phyloP scores from a whole-genome alignment of 1,140 invertebrate species.

The Plectrocnemia conspersa region DNA sequence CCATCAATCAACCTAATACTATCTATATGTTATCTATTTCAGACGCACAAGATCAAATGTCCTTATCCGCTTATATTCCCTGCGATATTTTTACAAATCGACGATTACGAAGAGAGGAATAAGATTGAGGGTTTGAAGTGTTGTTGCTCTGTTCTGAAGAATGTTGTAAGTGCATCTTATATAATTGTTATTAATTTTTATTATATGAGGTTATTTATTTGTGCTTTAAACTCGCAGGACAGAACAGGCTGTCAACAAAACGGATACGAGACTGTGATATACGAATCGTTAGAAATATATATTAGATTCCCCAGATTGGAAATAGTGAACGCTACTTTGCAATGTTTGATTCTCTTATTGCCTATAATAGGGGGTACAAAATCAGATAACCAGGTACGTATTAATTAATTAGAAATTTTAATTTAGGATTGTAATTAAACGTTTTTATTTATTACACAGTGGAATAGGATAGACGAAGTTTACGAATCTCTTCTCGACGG shows the following conservation, averaged over 20 bases:
- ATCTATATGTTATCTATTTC: slow-evolving; percentile 8
- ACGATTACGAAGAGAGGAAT: slow-evolving; percentile 29
- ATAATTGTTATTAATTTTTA: neutral
- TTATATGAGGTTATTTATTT: neutral
- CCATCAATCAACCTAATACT: neutral
- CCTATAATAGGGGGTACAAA: slow-evolving; percentile 5
- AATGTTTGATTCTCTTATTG: slow-evolving; percentile 23
- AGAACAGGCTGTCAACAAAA: slow-evolving; percentile 7
- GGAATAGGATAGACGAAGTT: slow-evolving; percentile 29
- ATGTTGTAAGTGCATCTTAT: slow-evolving; percentile 19
- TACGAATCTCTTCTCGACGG: slow-evolving; percentile 26
- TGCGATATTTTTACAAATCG: slow-evolving; percentile 29
- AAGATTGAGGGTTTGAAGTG: slow-evolving; percentile 30
- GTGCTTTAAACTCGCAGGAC: slow-evolving; percentile 8
- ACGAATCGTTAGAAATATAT: slow-evolving; percentile 24
- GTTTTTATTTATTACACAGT: slow-evolving; percentile 25
- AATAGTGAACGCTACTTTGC: slow-evolving; percentile 15
- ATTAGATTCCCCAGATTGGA: slow-evolving; percentile 16
- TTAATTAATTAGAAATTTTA: neutral
- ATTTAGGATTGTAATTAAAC: neutral
- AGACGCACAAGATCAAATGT: slow-evolving; percentile 20
- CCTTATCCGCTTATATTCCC: slow-evolving; percentile 26
- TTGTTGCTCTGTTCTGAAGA: slow-evolving; percentile 24
- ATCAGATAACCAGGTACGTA: slow-evolving; percentile 1
- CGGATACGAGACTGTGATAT: slow-evolving; percentile 29